Evolutionary conservation across 2,113 vertebrate genomes (phyloP), one percentile per base, ranked within the genome.

Genomic region (Pteruthius melanotis): DNA sequence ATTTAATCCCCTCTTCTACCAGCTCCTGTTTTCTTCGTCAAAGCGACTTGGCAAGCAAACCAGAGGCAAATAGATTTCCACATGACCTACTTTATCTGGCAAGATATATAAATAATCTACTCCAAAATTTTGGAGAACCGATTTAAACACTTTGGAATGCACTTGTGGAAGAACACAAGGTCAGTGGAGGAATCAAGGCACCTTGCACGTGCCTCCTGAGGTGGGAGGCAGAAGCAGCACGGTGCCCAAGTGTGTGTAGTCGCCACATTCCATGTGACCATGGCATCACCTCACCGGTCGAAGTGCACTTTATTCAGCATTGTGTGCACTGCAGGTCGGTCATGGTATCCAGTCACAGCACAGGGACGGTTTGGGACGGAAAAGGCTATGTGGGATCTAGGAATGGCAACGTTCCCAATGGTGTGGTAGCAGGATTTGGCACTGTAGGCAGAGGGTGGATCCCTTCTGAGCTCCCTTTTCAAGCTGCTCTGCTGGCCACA

Each of bases 221-320:
- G 45, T 31, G 71, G 39, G 69, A 87, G 71, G 82, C 28, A n/a
- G 39, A 63, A 44, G 40, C 52, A n/a, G 50, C 63, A 26, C 45
- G 0, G 1, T 45, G 53, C 39, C 50, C 3, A 0, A 3, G 4
- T 0, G 33, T 0, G 2, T 4, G 37, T 3, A 16, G 50, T 15
- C 0, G 0, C 54, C 56, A 53, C 56, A 16, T 5, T 81, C 37
- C 47, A 28, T 4, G 7, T 22, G 28, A 20, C 35, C 33, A 9
- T 0, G 9, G 27, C 7, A 2, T 42, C 78, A 30, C 61, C 54
- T 69, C 5, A 5, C 40, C 0, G 0, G 26, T 17, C 1, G 0
- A 52, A 49, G 33, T 6, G 37, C 21, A 9, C 72, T 78, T 54
- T 14, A 9, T 5, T 28, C 52, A 66, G 42, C 6, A 3, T 5